Base-by-base conservation (phyloP, 2,113 vertebrate genomes). In the Ursus arctos region DNA sequence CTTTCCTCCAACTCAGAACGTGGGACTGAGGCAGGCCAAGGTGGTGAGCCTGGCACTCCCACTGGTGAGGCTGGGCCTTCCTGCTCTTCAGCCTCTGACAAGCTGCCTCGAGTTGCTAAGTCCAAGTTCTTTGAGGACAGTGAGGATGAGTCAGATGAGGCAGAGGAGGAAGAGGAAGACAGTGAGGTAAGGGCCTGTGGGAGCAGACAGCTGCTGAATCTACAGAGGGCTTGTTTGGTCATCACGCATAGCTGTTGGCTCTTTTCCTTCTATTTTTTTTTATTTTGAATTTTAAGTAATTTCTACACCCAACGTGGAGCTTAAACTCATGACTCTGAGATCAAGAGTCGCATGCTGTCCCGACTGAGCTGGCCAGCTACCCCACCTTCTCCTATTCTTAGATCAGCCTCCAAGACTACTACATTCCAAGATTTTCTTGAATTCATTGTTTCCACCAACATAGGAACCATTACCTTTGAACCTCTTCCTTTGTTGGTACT, bases 71-170 rank as follows among this genome's bases (percentile, higher is more conserved):
- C 99, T 57, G 99, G 99, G 71, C 99, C 99, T 77, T 99, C 99
- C 98, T 99, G 99, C 99, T 99, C 99, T 93, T 99, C 99, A 36
- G 98, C 99, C 74, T 98, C 99, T 16, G 99, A 99, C 87, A 99
- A 99, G 97, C 98, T 99, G 94, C 98, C 98, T 97, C 99, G 99
- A 97, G 99, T 99, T 97, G 97, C 99, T 97, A 99, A 99, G 98
- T 99, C 99, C 97, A 99, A 99, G 98, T 99, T 99, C 98, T 99
- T 99, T 99, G 99, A 99, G 93, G 99, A 99, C 99, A 99, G 99
- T 91, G 99, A 99, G 95, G 99, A 99, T 98, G 99, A 99, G 98
- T 99, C 99, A 91, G 99, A 99, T 98, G 99, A 99, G 97, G 99
- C 99, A 59, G 99, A 99, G 94, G 99, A 99, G 97, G 99, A 99